These are phyloP conservation scores for Bugula neritina DNA, from an alignment of 2,888 invertebrate genomes.

Conservation along the genomic window DNA sequence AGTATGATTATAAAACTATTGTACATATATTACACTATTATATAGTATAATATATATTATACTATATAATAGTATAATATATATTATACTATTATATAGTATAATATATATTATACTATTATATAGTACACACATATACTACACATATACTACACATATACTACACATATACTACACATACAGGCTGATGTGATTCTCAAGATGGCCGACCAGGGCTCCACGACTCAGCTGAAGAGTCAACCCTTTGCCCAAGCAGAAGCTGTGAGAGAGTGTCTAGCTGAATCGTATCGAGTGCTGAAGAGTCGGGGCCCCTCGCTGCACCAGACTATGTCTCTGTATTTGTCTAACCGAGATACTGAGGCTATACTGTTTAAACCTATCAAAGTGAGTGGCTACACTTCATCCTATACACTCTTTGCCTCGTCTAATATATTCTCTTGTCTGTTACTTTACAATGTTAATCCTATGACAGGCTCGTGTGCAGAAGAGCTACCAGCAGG, in stretches of 20 bases:
- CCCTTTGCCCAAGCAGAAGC: conserved; percentile 68
- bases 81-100: not conserved
- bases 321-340: conserved; percentile 85
- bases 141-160: no score
- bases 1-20: conserved; percentile 57
- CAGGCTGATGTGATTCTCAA: conserved; percentile 50
- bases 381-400: conserved; percentile 60
- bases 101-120: not conserved
- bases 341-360: conserved; percentile 93
- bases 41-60: not conserved
- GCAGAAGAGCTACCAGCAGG: conserved; percentile 69
- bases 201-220: conserved; percentile 45
- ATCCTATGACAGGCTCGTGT: conserved; percentile 63
- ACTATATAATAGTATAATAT: not conserved
- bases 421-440: no score
- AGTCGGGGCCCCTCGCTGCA: conserved; percentile 73
- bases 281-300: conserved; percentile 73
- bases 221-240: conserved; percentile 55
- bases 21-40: not conserved
- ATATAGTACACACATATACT: conserved; percentile 28
- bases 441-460: no score
- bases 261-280: conserved; percentile 67
- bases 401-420: no score
- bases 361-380: conserved; percentile 92
- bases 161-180: no score